Percentiles rank a stretch among this genome's conserved stretches.
Conservation (phyloP, 2,113 vertebrate species). For the Labeo rohita region DNA sequence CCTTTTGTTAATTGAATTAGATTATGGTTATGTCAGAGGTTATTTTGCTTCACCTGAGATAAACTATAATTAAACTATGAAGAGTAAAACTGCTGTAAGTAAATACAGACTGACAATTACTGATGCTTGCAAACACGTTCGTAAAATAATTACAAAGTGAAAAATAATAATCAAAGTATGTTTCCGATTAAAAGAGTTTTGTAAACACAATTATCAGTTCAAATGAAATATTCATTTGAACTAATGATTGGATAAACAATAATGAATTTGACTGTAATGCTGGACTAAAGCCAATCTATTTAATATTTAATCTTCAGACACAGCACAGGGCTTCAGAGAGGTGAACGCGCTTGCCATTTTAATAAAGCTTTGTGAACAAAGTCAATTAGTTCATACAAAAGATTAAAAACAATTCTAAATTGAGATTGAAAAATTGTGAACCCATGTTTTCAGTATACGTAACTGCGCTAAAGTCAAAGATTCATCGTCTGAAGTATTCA, state of each 20-base stretch:
- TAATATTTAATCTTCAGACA: slow-evolving; percentile 39
- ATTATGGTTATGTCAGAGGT: background rate
- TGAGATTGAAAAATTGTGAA: slow-evolving; percentile 8
- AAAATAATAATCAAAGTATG: slow-evolving; percentile 16
- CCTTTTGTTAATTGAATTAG: slow-evolving; percentile 10
- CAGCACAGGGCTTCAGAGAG: slow-evolving; percentile 14
- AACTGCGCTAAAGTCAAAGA: background rate
- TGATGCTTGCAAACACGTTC: background rate
- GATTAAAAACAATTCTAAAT: slow-evolving; percentile 16
- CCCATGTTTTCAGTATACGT: background rate
- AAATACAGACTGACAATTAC: slow-evolving; percentile 2
- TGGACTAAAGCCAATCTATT: slow-evolving; percentile 41
- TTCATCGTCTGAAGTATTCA: slow-evolving; percentile 1
- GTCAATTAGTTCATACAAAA: slow-evolving; percentile 21
- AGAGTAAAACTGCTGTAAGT: background rate
- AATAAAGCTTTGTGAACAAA: slow-evolving; percentile 34
- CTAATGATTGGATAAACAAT: slow-evolving; percentile 25
- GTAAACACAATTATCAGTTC: slow-evolving; percentile 20
- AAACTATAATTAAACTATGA: background rate
- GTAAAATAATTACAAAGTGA: slow-evolving; percentile 33
- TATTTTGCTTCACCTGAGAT: slow-evolving; percentile 1
- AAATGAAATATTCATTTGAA: slow-evolving; percentile 26
- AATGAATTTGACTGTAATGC: slow-evolving; percentile 26
- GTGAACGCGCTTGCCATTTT: slow-evolving; percentile 18
- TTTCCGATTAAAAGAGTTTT: slow-evolving; percentile 22